phyloP scores from a whole-genome alignment of 2,113 vertebrate genomes.

The Ceratotherium simum region DNA sequence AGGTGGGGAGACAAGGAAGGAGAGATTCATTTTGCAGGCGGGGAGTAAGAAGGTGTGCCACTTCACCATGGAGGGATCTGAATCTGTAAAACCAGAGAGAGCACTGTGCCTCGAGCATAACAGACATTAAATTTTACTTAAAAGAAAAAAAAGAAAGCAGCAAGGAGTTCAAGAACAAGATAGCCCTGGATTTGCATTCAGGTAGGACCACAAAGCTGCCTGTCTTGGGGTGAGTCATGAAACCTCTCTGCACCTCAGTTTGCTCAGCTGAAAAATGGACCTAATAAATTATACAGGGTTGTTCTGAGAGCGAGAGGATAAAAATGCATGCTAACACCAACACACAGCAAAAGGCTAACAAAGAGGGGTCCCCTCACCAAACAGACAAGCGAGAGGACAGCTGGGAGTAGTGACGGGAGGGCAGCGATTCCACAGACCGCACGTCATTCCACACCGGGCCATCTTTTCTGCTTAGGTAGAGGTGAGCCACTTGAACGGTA shows the following conservation, averaged over 20 bases:
- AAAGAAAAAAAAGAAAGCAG: neutral
- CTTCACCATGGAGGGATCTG: neutral
- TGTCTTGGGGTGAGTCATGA: neutral
- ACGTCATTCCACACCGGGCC: accelerated
- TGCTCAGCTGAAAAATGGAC: neutral
- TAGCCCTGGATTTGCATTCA: too few relatives aligned
- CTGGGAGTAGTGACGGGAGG: accelerated
- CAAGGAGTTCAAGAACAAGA: accelerated
- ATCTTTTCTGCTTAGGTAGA: neutral
- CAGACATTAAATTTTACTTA: neutral
- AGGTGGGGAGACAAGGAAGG: neutral
- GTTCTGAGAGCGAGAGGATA: neutral
- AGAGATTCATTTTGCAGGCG: neutral
- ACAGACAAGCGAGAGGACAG: neutral
- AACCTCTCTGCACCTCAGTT: neutral
- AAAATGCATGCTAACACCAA: neutral
- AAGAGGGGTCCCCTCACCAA: neutral
- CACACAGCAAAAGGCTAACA: neutral
- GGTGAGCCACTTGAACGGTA: neutral
- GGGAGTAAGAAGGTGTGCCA: neutral
- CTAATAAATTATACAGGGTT: neutral
- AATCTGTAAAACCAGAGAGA: neutral
- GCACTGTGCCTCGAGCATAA: neutral
- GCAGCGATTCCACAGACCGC: neutral
- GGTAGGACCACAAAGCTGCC: accelerated